Conservation (phyloP, 2,888 invertebrate species). For the Smittia sp. region DNA sequence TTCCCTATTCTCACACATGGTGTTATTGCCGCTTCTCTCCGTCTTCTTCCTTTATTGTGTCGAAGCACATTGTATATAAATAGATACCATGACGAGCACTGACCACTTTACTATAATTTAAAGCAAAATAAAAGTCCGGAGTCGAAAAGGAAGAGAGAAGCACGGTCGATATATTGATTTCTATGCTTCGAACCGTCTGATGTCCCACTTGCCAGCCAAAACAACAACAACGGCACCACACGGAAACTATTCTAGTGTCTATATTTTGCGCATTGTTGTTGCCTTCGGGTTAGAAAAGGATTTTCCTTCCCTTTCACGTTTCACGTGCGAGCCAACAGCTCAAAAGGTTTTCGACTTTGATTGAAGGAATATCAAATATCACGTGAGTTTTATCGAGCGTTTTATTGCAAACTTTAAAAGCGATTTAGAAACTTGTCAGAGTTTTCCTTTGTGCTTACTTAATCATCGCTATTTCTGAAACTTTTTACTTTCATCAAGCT, state of each 20-base stretch:
- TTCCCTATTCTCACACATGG: not conserved
- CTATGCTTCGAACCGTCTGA: not conserved
- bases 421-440: no score
- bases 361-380: constrained; percentile 4
- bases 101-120: constrained; percentile 18
- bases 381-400: not conserved
- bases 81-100: constrained; percentile 8
- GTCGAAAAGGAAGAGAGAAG: not conserved
- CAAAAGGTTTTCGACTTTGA: constrained; percentile 2
- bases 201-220: constrained; percentile 21
- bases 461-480: no score
- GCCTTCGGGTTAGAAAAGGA: constrained; percentile 2
- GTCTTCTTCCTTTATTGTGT: not conserved
- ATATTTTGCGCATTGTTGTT: not conserved
- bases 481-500: not conserved
- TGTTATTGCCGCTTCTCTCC: constrained; percentile 12
- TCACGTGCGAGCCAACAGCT: not conserved
- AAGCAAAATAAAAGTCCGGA: constrained; percentile 3
- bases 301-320: not conserved
- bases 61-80: constrained; percentile 5
- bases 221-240: not conserved
- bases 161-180: constrained; percentile 16
- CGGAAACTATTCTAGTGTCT: constrained; percentile 1
- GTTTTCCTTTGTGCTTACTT: no score
- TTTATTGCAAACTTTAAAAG: not conserved